Evolutionary conservation across 2,797 vertebrate species (phyloP), one percentile per base, ranked within the genome.

Genomic region (Tadarida brasiliensis): DNA sequence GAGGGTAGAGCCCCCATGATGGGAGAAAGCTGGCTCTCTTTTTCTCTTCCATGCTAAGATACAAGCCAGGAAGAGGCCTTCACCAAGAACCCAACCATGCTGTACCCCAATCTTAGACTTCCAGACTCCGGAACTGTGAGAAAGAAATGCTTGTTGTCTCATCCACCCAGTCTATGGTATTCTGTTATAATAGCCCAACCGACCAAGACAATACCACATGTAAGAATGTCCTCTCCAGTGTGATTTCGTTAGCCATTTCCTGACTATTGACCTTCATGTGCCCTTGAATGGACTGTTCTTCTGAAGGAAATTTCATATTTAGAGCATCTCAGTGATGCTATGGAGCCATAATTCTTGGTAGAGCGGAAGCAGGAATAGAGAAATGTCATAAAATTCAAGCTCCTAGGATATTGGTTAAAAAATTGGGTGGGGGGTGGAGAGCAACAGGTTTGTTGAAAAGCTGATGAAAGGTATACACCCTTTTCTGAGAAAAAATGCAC

Each of bases 301-400:
- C 73, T 8, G 15, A 93, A 94, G 10, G 33, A 94, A 95, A 77
- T 73, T 49, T 65, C 30, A n/a, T 68, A 77, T 87, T 68, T 74
- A 33, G 24, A 33, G 56, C 73, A 90, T 54, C 63, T 59, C 4
- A 89, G 20, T 86, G 28, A 49, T 14, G 7, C 26, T 57, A 3
- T 35, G 17, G n/a, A 87, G 19, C 10, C 71, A 74, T 83, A 51
- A 86, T 78, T 92, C 51, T 61, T 90, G 39, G 28, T 78, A 35
- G 44, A 92, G 94, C 19, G 39, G 16, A 92, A 96, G 22, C 9
- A 91, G 26, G 24, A 86, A 74, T 44, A 93, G 57, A 95, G 56
- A 96, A 85, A 77, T 70, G 28, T 68, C 63, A 78, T 59, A 92
- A 96, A 93, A 76, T 30, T 54, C 44, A 74, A 86, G 20, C 61